Percentiles rank a stretch among this genome's conserved stretches.
phyloP scores from a whole-genome alignment of 1,140 invertebrate species.

The Whitmania pigra region DNA sequence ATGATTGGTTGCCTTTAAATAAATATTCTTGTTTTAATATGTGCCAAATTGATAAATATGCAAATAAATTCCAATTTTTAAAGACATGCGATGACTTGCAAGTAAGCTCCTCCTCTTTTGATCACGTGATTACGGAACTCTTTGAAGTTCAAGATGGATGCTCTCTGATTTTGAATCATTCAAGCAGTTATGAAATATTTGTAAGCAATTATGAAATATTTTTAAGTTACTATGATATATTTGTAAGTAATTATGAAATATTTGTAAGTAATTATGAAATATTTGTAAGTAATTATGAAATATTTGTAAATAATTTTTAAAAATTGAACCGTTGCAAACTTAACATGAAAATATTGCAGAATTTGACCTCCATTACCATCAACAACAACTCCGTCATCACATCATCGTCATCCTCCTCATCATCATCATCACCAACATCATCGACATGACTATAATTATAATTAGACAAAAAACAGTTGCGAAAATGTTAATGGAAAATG shows the following conservation, averaged over 20 bases:
- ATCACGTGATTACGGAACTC: no score
- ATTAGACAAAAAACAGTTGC: neutral
- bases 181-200: neutral
- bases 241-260: neutral
- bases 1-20: no score
- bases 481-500: no score
- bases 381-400: neutral
- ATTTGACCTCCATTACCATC: neutral
- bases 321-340: neutral
- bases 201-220: neutral
- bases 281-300: no score
- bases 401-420: neutral
- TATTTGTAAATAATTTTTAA: neutral
- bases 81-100: no score
- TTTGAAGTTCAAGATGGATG: no score
- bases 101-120: no score
- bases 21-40: no score
- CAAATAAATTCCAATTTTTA: no score
- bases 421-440: neutral
- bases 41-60: no score
- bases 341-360: no score
- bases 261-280: neutral
- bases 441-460: neutral
- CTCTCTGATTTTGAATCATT: no score
- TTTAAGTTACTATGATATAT: neutral